Conservation (phyloP, 2,888 invertebrate species). For the Galeopsomyia nigrocyanea region DNA sequence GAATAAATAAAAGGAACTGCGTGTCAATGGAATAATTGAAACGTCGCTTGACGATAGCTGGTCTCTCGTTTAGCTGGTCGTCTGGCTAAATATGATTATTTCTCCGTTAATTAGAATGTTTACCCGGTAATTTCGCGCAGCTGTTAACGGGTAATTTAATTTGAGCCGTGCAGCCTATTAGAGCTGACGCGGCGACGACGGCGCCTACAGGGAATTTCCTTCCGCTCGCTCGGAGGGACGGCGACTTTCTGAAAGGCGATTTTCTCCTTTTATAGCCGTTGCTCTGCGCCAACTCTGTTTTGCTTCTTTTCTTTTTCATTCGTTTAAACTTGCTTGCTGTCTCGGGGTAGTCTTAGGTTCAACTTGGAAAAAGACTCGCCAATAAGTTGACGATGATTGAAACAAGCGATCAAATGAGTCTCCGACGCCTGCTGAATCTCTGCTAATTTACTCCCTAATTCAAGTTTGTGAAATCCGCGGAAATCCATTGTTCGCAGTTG, state of each 20-base stretch:
- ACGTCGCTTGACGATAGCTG: neutral
- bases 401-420: constrained; percentile 36
- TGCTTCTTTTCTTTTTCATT: constrained; percentile 7
- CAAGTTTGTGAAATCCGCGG: too few species aligned
- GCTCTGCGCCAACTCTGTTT: neutral
- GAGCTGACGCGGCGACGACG: constrained; percentile 21
- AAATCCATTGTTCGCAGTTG: too few species aligned
- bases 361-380: constrained; percentile 15
- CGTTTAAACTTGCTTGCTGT: neutral
- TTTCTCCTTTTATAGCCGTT: constrained; percentile 16
- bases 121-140: constrained; percentile 40
- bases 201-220: constrained; percentile 34
- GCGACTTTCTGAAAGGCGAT: constrained; percentile 28
- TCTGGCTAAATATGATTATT: constrained; percentile 42
- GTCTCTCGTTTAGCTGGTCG: neutral
- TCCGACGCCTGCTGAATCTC: too few species aligned
- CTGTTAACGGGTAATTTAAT: constrained; percentile 44
- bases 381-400: constrained; percentile 31
- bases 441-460: too few species aligned
- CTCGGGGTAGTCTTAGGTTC: neutral
- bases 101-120: constrained; percentile 44
- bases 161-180: constrained; percentile 40
- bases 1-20: neutral
- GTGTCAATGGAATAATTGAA: constrained; percentile 3
- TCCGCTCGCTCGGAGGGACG: constrained; percentile 7